Percentiles rank a stretch among this genome's conserved stretches.
Conservation (phyloP, 2,797 vertebrate species). For the Rhyacichthys aspro region DNA sequence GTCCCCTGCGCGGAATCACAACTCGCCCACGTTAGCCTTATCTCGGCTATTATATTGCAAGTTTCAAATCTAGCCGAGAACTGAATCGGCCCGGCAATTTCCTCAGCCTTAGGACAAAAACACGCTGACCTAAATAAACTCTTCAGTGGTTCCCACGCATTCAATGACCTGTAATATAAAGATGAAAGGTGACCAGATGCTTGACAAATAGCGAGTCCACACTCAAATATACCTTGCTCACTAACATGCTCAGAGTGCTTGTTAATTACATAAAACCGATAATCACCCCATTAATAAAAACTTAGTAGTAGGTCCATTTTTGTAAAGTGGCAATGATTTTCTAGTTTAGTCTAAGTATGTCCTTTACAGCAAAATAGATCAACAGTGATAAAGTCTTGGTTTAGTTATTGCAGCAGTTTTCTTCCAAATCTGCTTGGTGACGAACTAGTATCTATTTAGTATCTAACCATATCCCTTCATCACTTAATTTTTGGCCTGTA, state of each 20-base stretch:
- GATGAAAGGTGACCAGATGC: no score
- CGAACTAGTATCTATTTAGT: no score
- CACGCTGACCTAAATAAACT: constrained; percentile 45
- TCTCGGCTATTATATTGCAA: constrained; percentile 52
- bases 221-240: no score
- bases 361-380: no score
- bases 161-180: background rate
- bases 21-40: constrained; percentile 38
- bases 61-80: constrained; percentile 31
- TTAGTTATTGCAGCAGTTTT: background rate
- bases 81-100: constrained; percentile 40
- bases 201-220: no score
- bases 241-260: no score
- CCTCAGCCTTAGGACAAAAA: constrained; percentile 36
- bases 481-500: constrained; percentile 22
- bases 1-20: constrained; percentile 9
- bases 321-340: no score
- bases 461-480: constrained; percentile 1
- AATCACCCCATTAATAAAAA: no score
- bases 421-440: constrained; percentile 11
- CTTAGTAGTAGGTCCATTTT: no score
- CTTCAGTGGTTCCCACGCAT: background rate
- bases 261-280: no score
- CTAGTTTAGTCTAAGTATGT: no score
- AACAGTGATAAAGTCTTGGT: no score